Base-by-base conservation (phyloP, 2,113 vertebrate genomes). In the Chloroceryle aenea region DNA sequence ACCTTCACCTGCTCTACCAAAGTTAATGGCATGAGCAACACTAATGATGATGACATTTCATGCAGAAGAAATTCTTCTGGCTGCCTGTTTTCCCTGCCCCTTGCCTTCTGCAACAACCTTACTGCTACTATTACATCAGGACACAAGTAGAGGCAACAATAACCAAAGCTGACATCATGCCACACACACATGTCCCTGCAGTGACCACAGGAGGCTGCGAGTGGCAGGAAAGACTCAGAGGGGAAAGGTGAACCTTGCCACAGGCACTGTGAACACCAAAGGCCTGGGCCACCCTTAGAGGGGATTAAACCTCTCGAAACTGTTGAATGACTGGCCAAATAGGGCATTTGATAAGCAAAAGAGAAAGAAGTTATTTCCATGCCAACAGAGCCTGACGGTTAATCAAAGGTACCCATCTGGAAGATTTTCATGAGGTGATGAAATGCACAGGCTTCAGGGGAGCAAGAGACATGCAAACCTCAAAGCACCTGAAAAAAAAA, bases 331-430 rank as follows among this genome's bases (percentile, higher is more conserved):
- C 74, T 97, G 91, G 87, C 86, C 90, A 96, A 96, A 93, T 26
- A n/a, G 85, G 56, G 91, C 68, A 97, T 98, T 97, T 98, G 96
- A 96, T 91, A 97, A 76, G 95, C 96, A 98, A 98, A 98, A 90
- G 4, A 93, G 58, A 89, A 89, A 87, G 85, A 77, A 74, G 45
- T 94, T 82, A 95, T 94, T 94, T 91, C 86, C 89, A 95, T 96
- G 90, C 93, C 95, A 90, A 87, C 86, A 93, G 52, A 81, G 90
- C 94, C 95, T 90, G 85, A 61, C 45, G 61, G 87, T 95, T 98
- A 97, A 98, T 98, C 97, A 98, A 97, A 98, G 90, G 94, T 42
- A 38, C 68, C 55, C 87, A 86, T 91, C 96, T 38, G 20, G 90
- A 85, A 86, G 92, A 97, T 98, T 98, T 98, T 96, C 97, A 96